phyloP scores from a whole-genome alignment of 2,113 vertebrate genomes.

The Pituophis catenifer region DNA sequence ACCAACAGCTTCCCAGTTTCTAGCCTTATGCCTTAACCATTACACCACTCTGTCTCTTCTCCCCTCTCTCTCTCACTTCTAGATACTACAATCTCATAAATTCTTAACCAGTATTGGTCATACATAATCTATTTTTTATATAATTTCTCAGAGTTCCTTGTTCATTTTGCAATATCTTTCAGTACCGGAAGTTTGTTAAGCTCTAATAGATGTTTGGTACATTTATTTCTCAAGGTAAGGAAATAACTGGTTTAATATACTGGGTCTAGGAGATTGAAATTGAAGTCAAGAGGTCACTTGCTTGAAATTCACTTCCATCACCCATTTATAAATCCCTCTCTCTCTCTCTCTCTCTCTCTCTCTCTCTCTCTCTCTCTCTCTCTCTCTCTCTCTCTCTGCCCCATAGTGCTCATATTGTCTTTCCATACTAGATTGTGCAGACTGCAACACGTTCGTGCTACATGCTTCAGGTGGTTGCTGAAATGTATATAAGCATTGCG shows the following conservation, averaged over 20 bases:
- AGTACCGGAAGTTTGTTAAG: not conserved
- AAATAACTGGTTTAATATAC: not conserved
- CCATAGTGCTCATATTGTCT: not conserved
- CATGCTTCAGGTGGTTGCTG: not conserved
- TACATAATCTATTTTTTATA: not conserved
- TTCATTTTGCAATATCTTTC: not conserved
- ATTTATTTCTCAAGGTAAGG: not conserved
- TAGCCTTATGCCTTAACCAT: not conserved
- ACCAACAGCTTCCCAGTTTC: not conserved
- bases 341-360: too few species aligned
- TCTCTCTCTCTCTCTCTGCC: not conserved
- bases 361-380: not conserved
- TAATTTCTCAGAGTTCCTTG: not conserved
- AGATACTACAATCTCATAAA: not conserved
- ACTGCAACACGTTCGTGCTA: not conserved
- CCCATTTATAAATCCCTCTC: not conserved
- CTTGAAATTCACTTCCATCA: not conserved
- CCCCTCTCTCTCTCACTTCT: not conserved
- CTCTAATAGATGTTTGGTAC: not conserved
- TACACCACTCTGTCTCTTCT: not conserved
- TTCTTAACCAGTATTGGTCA: not conserved
- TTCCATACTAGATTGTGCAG: not conserved
- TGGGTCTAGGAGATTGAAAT: not conserved
- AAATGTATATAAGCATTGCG: not conserved
- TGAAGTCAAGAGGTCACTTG: not conserved